Base-by-base conservation (phyloP, 2,113 vertebrate species). In the Macroglossus sobrinus region DNA sequence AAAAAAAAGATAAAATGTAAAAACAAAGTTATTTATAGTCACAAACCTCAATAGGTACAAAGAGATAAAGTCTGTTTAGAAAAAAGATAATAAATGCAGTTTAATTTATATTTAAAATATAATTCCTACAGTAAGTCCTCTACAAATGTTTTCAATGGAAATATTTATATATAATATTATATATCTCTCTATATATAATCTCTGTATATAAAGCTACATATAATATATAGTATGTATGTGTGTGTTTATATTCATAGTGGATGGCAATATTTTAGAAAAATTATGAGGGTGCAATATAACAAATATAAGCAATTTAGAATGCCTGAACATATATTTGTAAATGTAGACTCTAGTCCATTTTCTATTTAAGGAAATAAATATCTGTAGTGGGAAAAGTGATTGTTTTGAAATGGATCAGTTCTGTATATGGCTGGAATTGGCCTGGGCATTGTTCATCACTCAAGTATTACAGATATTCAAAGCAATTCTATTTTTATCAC, bases 1-100 rank as follows among this genome's bases (percentile, higher is more conserved):
- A 79, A 85, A 97, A 98, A 95, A 95, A 95, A 92, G 81, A 81
- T 97, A 87, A 75, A 96, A 75, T 86, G 57, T 80, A 97, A 95
- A 84, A 74, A 64, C 91, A 89, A 76, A 28, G 63, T 95, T 84
- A 93, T 91, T 69, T 84, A 82, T 84, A 63, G 63, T 64, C 71
- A 79, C 14, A 93, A 30, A 88, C 66, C 35, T 97, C 84, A 91
- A 9, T 30, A 96, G 66, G 13, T 59, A 66, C 30, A 50, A 63
- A 76, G 45, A 98, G 81, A 95, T 84, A 72, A 45, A 50, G 21
- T 63, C 43, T 97, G 95, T 96, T 95, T 96, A 69, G 35, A 66
- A 89, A 92, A 93, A 91, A 59, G 7, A 18, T 24, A 88, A 78
- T 88, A 68, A 95, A 85, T 72, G 9, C 18, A 91, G 3, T 86